Base-by-base conservation (phyloP, 2,888 invertebrate species). In the Carpatolechia fugitivella region DNA sequence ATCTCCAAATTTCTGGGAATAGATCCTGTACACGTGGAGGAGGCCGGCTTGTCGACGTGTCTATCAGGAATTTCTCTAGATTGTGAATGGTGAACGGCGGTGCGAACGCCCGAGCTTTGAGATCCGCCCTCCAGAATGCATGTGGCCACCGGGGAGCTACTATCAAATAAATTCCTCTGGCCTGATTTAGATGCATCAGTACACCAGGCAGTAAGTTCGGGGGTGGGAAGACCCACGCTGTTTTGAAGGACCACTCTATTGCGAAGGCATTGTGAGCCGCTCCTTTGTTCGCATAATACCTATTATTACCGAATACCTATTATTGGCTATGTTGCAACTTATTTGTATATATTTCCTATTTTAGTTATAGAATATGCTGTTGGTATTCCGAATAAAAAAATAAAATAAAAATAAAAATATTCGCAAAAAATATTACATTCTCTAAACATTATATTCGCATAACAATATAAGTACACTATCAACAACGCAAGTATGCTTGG, bases 201-300 rank as follows among this genome's bases (percentile, higher is more conserved):
- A 61, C 58, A 24, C 20, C 38, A 1, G 58, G 61, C 0, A 63
- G 56, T 14, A 63, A 54, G 30, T 38, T 57, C 7, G 64, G 61
- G 8, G 64, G 62, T 13, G 63, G 63, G 14, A 66, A 65, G 3
- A 64, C n/a, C 60, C 63, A 65, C 0, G 56, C 62, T 8, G 64
- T 53, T 0, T 16, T 30, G 56, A 54, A 65, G n/a, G 57, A 11
- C 63, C 66, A 65, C 7, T 7, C 35, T 7, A 1, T 44, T 16
- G 36, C 44, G 56, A 63, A 61, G 0, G 62, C 65, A 41, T 65
- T 54, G 56, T 54, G 49, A 11, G 50, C 58, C 6, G 49, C n/a
- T n/a, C n/a, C n/a, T n/a, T 14, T 7, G n/a, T n/a, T n/a, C n/a
- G n/a, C n/a, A n/a, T n/a, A n/a, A n/a, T n/a, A n/a, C n/a, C n/a